A percentile compares a stretch with the other conserved stretches of the same genome.
phyloP scores from a whole-genome alignment of 2,888 invertebrate genomes.

The Lingula anatina region DNA sequence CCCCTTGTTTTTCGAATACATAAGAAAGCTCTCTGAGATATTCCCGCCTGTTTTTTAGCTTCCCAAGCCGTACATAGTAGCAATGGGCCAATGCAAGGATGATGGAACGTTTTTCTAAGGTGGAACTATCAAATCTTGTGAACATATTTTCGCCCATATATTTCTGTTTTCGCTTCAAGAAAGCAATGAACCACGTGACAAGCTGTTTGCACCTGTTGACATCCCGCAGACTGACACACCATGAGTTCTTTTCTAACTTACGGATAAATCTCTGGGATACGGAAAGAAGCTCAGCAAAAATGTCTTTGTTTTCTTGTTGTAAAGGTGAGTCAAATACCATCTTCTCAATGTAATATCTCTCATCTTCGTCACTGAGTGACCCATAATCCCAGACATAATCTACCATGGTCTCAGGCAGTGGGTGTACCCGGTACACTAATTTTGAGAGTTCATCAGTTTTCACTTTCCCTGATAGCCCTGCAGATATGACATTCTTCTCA shows the following conservation, averaged over 20 bases:
- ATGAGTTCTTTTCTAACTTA: conserved; percentile 1
- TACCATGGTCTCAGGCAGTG: conserved; percentile 9
- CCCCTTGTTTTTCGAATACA: background rate
- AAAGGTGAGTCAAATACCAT: conserved; percentile 3
- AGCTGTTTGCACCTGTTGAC: conserved; percentile 1
- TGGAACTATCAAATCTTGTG: no score
- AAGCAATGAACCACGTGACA: conserved; percentile 2
- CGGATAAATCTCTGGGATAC: conserved; percentile 3
- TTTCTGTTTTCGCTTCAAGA: background rate
- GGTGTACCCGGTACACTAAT: conserved; percentile 9
- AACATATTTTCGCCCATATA: background rate
- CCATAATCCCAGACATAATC: conserved; percentile 12
- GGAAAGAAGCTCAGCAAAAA: conserved; percentile 2
- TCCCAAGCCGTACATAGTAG: conserved; percentile 1
- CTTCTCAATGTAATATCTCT: conserved; percentile 6
- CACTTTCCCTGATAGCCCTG: conserved; percentile 4
- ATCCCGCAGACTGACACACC: conserved; percentile 6
- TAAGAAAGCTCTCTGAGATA: background rate
- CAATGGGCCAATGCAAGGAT: conserved; percentile 3
- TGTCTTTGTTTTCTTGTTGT: background rate
- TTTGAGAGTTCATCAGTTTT: conserved; percentile 5
- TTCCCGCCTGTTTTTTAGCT: background rate
- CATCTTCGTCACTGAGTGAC: conserved; percentile 3
- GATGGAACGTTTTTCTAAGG: no score
- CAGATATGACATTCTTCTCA: conserved; percentile 2